Evolutionary conservation across 2,888 invertebrate genomes (phyloP).

Genomic region (Dichetophora obliterata): DNA sequence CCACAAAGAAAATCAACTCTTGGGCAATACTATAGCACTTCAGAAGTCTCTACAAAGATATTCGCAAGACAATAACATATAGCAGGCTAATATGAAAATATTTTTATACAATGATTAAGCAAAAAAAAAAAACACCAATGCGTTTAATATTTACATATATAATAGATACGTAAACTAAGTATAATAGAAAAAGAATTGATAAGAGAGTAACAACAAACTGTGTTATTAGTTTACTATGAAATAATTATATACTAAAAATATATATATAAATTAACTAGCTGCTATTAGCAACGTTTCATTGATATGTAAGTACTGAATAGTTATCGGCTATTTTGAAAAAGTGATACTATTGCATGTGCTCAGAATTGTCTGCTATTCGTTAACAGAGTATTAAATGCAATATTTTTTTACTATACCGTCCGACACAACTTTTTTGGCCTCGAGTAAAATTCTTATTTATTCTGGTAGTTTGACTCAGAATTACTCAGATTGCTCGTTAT

Average conservation of each 20-base stretch:
- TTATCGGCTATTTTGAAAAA: no score
- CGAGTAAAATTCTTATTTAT: no score
- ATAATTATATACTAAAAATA: not conserved
- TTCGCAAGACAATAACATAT: not conserved
- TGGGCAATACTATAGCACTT: not conserved
- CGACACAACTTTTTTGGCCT: no score
- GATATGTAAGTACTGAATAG: no score
- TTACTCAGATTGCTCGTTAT: no score
- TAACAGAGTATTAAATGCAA: no score
- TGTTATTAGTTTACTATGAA: not conserved
- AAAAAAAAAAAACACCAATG: constrained; percentile 10
- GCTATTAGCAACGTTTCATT: no score
- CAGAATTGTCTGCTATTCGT: no score
- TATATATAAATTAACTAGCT: no score
- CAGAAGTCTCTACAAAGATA: not conserved
- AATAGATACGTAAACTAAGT: not conserved
- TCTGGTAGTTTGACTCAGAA: no score
- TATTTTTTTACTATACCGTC: no score
- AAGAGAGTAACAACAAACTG: constrained; percentile 21
- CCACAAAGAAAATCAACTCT: not conserved
- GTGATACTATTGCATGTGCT: no score
- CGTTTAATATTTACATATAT: not conserved
- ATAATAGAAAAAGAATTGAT: not conserved
- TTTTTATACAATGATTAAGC: constrained; percentile 33
- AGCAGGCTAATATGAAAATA: not conserved